These are phyloP conservation scores for Serripes groenlandicus DNA, from an alignment of 2,888 invertebrate genomes.

Conservation along the genomic window DNA sequence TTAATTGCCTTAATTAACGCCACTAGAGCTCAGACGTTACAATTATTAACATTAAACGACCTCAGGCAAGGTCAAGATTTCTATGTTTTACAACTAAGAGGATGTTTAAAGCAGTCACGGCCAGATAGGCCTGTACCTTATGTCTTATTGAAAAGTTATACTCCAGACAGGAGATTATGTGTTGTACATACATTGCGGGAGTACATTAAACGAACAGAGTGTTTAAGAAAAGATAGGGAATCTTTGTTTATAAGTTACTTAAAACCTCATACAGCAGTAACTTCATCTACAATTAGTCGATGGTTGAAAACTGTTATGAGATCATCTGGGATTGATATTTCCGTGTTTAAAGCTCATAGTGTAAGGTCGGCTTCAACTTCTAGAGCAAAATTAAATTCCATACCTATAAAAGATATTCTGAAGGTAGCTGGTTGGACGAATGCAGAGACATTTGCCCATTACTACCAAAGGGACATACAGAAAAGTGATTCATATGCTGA, in stretches of 20 bases:
- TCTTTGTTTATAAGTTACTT: conserved; percentile 39
- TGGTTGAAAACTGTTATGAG: conserved; percentile 13
- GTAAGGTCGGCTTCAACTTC: conserved; percentile 7
- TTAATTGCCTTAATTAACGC: too few species aligned
- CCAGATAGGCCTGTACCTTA: conserved; percentile 34
- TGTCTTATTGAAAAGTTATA: conserved; percentile 35
- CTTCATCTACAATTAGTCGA: background rate
- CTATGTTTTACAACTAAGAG: too few species aligned
- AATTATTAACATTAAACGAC: conserved; percentile 41
- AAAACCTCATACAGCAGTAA: conserved; percentile 45
- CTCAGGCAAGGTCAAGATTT: conserved; percentile 44
- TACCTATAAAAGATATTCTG: conserved; percentile 9
- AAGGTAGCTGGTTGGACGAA: conserved; percentile 15
- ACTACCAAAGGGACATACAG: background rate
- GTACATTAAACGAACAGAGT: conserved; percentile 27
- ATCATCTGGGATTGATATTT: background rate
- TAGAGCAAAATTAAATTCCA: background rate
- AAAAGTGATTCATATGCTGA: background rate
- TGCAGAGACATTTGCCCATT: conserved; percentile 12
- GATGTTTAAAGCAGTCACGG: conserved; percentile 31
- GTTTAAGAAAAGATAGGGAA: conserved; percentile 19
- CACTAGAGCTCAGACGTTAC: conserved; percentile 30
- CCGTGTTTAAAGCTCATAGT: conserved; percentile 3
- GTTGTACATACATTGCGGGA: too few species aligned
- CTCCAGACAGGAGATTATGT: conserved; percentile 28